phyloP scores from a whole-genome alignment of 2,888 invertebrate genomes.

The Agrilus mali region DNA sequence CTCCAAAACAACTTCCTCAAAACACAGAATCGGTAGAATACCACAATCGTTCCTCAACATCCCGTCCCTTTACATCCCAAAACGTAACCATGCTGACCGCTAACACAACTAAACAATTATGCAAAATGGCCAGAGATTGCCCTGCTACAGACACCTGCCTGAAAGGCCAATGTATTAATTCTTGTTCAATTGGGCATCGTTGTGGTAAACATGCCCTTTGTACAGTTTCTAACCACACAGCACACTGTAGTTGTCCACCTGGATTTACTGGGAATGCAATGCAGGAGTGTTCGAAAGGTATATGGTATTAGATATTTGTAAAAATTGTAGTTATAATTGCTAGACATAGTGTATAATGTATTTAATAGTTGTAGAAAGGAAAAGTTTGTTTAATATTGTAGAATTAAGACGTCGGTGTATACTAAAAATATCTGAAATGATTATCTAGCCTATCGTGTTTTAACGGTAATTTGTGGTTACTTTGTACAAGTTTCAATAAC shows the following conservation, averaged over 20 bases:
- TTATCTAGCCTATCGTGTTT: too few relatives aligned
- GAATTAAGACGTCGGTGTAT: too few relatives aligned
- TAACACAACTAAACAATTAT: conserved; percentile 36
- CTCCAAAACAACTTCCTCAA: too few relatives aligned
- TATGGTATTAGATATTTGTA: conserved; percentile 16
- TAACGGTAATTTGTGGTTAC: too few relatives aligned
- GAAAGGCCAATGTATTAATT: conserved; percentile 49
- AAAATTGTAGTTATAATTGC: background rate
- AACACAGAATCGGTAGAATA: too few relatives aligned
- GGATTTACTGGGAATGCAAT: conserved; percentile 41
- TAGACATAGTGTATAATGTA: background rate
- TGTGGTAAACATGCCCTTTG: conserved; percentile 51
- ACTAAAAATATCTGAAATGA: too few relatives aligned
- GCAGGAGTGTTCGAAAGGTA: conserved; percentile 52
- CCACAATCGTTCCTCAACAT: too few relatives aligned
- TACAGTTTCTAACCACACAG: conserved; percentile 48
- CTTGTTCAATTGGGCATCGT: conserved; percentile 39
- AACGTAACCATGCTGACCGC: conserved; percentile 32
- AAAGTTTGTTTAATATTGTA: background rate
- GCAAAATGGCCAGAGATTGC: conserved; percentile 52
- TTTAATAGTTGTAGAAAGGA: background rate
- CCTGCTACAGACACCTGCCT: conserved; percentile 48
- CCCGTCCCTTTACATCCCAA: conserved; percentile 11
- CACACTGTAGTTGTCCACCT: conserved; percentile 48
- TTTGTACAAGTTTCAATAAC: too few relatives aligned